Base-by-base conservation (phyloP, 1,140 invertebrate genomes). In the Coptotermes formosanus region DNA sequence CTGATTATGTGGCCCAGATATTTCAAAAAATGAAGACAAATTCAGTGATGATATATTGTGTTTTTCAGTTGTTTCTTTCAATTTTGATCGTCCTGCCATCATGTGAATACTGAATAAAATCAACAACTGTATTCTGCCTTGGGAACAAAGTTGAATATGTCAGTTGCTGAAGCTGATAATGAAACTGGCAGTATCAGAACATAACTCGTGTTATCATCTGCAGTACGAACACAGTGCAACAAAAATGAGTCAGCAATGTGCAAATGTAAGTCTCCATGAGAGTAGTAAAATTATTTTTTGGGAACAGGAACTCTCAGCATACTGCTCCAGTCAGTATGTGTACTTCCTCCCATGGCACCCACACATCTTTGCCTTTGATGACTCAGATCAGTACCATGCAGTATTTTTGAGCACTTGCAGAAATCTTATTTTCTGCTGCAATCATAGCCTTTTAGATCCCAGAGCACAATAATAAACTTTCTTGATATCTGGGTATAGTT, bases 331-430 rank as follows among this genome's bases (percentile, higher is more conserved):
- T 75, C 64, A 75, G 7, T 75, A n/a, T 75, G 64, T 30, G 64
- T 7, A 30, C 64, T 30, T n/a, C 25, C 64, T 75, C 64, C 6
- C 1, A 55, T 16, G 19, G 52, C 19, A 16, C 19, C 52, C 52
- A 55, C 14, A 25, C 64, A 14, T 75, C 30, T 0, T 75, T 75
- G 64, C 64, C 64, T 75, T 38, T 75, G 25, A 75, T 30, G n/a
- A 75, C 64, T n/a, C 64, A 75, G n/a, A 75, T 75, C 64, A 75
- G 25, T 75, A 75, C 64, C 64, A 75, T 75, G 64, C 64, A 75
- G 64, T 75, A 75, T 75, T 75, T 75, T n/a, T 75, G 4, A 25
- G 25, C 64, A 75, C 30, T 75, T 75, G 25, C 64, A 75, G 64
- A 75, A 75, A 75, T 75, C 64, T 75, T 75, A 75, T 75, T 75